A percentile compares a stretch with the other conserved stretches of the same genome.
Conservation (phyloP, 2,113 vertebrate genomes). For the Silurus meridionalis region DNA sequence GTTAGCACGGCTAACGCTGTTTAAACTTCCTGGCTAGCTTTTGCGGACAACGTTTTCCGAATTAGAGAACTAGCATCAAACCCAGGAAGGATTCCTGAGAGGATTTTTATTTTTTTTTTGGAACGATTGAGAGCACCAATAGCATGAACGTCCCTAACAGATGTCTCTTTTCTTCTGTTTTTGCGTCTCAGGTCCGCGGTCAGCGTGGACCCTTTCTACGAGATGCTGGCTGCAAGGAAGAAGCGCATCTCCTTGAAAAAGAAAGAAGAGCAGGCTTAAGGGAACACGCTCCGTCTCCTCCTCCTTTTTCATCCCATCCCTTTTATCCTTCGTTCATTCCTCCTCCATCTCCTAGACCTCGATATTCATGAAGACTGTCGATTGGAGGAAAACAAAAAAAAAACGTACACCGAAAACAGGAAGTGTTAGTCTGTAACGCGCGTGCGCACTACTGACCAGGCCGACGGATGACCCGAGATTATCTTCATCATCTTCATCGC, state of each 20-base stretch:
- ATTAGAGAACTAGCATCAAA: not conserved
- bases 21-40: too few relatives aligned
- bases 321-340: slow-evolving; percentile 39
- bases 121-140: too few relatives aligned
- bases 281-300: slow-evolving; percentile 27
- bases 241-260: slow-evolving; percentile 93
- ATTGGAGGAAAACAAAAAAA: not conserved
- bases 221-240: slow-evolving; percentile 92
- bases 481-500: slow-evolving; percentile 9
- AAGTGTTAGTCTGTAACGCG: not conserved
- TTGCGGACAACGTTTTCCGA: too few relatives aligned
- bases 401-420: not conserved
- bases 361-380: slow-evolving; percentile 4
- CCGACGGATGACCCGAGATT: slow-evolving; percentile 14
- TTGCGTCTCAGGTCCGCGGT: slow-evolving; percentile 81
- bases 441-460: not conserved
- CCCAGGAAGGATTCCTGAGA: not conserved
- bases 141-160: not conserved
- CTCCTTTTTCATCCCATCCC: slow-evolving; percentile 28
- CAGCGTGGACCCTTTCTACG: slow-evolving; percentile 92
- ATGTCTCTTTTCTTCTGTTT: slow-evolving; percentile 10
- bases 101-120: not conserved
- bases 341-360: slow-evolving; percentile 36
- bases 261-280: slow-evolving; percentile 82
- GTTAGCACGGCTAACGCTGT: too few relatives aligned